Evolutionary conservation across 2,888 invertebrate genomes (phyloP), one percentile per base, ranked within the genome.

Genomic region (Amitus sp.): DNA sequence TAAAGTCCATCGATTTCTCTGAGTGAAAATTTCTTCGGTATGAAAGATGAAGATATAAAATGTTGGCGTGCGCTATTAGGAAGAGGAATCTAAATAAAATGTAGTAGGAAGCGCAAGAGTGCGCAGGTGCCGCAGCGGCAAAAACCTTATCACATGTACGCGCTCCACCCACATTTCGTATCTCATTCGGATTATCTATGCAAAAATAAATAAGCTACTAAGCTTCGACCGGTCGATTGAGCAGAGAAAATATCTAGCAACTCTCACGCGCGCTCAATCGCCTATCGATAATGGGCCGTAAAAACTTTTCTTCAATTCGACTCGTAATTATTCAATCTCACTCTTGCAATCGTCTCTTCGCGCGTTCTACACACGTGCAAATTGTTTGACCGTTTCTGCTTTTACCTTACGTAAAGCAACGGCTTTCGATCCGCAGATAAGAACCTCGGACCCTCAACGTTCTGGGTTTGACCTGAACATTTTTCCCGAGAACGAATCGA

Each of bases 141-240:
- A 66, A 63, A 68, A 57, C 62, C 70, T 78, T 77, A 79, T 79
- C 78, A 79, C 76, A 74, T 74, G 74, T 71, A 71, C 58, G 63
- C 68, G 72, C 66, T 69, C 75, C 79, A 75, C 78, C 79, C 78
- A 79, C 76, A 72, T 77, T 69, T 67, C 67, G 62, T 77, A 78
- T 78, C 79, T 72, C 65, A 15, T 46, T 50, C 51, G 74, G 73
- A 77, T 79, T 78, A 79, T 79, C 79, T 79, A 77, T 77, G 76
- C 77, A 70, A 78, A 76, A 76, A 77, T 75, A 77, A 78, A 79
- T 76, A 74, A 75, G 73, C 71, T 67, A 72, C 75, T 72, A 68
- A 72, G 68, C 51, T 46, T 62, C 48, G 52, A 59, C 39, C 33
- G 54, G 39, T 63, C 50, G 49, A 62, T 56, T 47, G 56, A 49